These are phyloP conservation scores for Thamnophis elegans DNA, from an alignment of 2,797 vertebrate genomes.

Conservation along the genomic window DNA sequence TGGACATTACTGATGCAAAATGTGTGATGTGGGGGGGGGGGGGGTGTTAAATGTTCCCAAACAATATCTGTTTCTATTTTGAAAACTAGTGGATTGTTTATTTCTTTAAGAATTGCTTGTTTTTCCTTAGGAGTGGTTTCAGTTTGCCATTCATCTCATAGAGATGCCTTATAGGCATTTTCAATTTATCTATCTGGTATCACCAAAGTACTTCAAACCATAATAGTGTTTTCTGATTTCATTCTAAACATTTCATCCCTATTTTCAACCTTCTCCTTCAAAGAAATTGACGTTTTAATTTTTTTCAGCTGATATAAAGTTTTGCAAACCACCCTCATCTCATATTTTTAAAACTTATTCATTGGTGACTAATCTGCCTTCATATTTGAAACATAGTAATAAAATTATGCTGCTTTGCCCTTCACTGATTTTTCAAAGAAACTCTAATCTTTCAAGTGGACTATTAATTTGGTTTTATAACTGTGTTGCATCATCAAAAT, in stretches of 20 bases:
- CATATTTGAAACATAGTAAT: slow-evolving; percentile 13
- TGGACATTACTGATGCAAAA: not conserved
- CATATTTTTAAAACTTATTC: not conserved
- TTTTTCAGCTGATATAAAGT: not conserved
- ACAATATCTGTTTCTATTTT: not conserved
- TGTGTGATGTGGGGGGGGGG: too few relatives aligned
- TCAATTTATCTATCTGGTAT: not conserved
- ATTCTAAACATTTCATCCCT: not conserved
- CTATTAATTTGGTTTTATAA: slow-evolving; percentile 59
- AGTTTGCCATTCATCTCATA: not conserved
- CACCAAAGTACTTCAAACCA: not conserved
- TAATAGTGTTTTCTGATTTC: not conserved
- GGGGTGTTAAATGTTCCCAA: not conserved
- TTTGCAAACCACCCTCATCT: not conserved
- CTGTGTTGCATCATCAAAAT: slow-evolving; percentile 55
- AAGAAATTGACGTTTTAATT: not conserved
- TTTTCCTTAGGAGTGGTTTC: not conserved
- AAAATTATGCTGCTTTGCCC: not conserved
- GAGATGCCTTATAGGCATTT: not conserved
- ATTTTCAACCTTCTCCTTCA: not conserved
- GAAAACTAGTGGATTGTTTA: not conserved
- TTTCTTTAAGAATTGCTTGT: not conserved
- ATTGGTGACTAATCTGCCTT: not conserved
- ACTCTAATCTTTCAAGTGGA: slow-evolving; percentile 49
- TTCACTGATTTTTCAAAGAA: slow-evolving; percentile 38